Evolutionary conservation across 2,113 vertebrate species (phyloP), one percentile per base, ranked within the genome.

Genomic region (Semnopithecus entellus): DNA sequence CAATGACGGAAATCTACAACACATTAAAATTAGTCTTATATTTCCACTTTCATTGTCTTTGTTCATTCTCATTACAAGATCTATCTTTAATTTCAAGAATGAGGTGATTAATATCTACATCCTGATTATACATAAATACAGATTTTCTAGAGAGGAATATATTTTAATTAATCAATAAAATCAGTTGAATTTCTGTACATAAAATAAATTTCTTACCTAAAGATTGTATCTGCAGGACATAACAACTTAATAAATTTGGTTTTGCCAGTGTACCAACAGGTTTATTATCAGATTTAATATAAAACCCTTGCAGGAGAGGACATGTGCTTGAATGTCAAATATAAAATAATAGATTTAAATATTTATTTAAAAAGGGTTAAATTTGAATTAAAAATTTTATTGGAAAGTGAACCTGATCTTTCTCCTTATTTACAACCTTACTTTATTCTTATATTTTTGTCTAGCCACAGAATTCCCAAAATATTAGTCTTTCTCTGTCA

Each of bases 111-210:
- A 73, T 32, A 68, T 45, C 18, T 86, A 10, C 3, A n/a, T 85
- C 40, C 30, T 90, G 50, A 70, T 70, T 88, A 40, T 25, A 38
- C 76, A 43, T 6, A 95, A 52, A 90, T 20, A 88, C 4, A 55
- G 9, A 76, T 84, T 59, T 12, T 88, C 17, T 68, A 23, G 4
- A 48, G 57, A 27, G 2, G 6, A 55, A 55, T 43, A 40, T 11
- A 90, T 75, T 91, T 92, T 87, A 94, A 90, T 83, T 84, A 96
- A 80, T 13, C 23, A 17, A 76, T 83, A 91, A 86, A 82, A 61
- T 87, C 86, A 80, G n/a, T 13, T 43, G 5, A 68, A 90, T 75
- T 92, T 90, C 14, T 92, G 22, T 70, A 64, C 14, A 55, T 79
- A 73, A 83, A 91, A 50, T 83, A 57, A 86, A 48, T 50, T 87